Evolutionary conservation across 2,888 invertebrate species (phyloP).

Genomic region (Nipponacmea schrenckii): DNA sequence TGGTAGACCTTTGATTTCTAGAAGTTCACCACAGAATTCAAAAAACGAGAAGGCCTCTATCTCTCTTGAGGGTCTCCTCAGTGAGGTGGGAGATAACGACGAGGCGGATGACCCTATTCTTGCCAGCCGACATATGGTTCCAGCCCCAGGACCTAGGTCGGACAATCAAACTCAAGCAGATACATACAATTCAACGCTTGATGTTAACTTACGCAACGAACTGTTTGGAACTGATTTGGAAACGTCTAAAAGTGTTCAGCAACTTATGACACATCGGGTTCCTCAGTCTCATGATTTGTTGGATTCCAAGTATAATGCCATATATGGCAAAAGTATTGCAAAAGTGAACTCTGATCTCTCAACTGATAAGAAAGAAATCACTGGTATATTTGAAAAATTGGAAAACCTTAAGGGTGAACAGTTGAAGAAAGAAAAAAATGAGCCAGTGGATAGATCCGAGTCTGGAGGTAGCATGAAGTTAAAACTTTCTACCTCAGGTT

Average conservation of each 20-base stretch:
- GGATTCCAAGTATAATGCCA: slow-evolving; percentile 13
- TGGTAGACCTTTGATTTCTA: slow-evolving; percentile 8
- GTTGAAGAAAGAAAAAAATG: slow-evolving; percentile 16
- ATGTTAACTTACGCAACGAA: slow-evolving; percentile 10
- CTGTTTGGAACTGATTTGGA: slow-evolving; percentile 13
- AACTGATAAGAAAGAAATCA: slow-evolving; percentile 19
- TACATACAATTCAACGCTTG: slow-evolving; percentile 13
- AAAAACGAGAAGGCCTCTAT: slow-evolving; percentile 64
- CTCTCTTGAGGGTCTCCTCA: slow-evolving; percentile 60
- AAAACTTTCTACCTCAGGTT: slow-evolving; percentile 34
- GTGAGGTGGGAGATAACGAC: slow-evolving; percentile 56
- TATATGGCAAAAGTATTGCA: not conserved
- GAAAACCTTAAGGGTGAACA: slow-evolving; percentile 10
- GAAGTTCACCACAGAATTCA: slow-evolving; percentile 37
- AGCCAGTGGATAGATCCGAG: slow-evolving; percentile 27
- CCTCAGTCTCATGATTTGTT: slow-evolving; percentile 1
- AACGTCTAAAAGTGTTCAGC: slow-evolving; percentile 13
- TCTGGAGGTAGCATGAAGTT: slow-evolving; percentile 33
- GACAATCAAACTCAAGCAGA: slow-evolving; percentile 6
- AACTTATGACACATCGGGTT: not conserved
- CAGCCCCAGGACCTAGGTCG: slow-evolving; percentile 4
- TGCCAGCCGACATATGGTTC: slow-evolving; percentile 21
- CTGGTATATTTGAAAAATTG: slow-evolving; percentile 38
- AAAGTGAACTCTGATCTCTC: slow-evolving; percentile 12
- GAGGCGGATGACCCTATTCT: slow-evolving; percentile 51